Conservation (phyloP, 2,113 vertebrate genomes). For the Bujurquina vittata region DNA sequence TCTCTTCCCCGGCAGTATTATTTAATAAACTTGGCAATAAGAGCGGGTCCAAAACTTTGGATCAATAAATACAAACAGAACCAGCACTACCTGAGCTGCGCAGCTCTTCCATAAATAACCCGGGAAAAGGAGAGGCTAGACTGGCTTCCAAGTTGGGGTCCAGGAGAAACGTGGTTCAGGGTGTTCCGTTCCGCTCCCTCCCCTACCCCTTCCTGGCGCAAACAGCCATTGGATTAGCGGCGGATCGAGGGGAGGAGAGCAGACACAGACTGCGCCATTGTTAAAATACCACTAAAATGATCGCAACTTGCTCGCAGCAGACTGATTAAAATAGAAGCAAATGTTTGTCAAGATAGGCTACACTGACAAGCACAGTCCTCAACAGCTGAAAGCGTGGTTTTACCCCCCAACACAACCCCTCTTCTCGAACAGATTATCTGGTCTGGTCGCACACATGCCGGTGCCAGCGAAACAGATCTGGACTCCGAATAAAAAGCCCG, state of each 20-base stretch:
- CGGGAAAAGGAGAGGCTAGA: slow-evolving; percentile 26
- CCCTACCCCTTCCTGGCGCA: slow-evolving; percentile 75
- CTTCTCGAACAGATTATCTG: background rate
- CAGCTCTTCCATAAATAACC: slow-evolving; percentile 52
- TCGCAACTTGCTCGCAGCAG: slow-evolving; percentile 48
- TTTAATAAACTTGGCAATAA: slow-evolving; percentile 37
- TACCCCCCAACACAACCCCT: background rate
- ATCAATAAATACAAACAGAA: slow-evolving; percentile 19
- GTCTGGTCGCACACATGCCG: background rate
- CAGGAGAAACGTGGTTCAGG: slow-evolving; percentile 69
- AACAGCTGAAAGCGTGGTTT: slow-evolving; percentile 3
- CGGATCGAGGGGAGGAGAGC: slow-evolving; percentile 76
- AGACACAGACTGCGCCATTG: slow-evolving; percentile 82
- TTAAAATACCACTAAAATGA: slow-evolving; percentile 59
- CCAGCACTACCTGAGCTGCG: slow-evolving; percentile 48
- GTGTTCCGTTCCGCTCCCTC: slow-evolving; percentile 69
- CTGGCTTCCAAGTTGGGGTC: slow-evolving; percentile 54
- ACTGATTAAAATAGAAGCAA: background rate
- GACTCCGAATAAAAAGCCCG: background rate
- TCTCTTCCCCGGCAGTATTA: background rate
- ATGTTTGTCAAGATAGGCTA: background rate
- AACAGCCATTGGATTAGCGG: slow-evolving; percentile 82
- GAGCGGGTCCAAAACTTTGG: slow-evolving; percentile 49
- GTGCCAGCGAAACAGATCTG: background rate
- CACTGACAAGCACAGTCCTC: background rate